Evolutionary conservation across 2,113 vertebrate genomes (phyloP).

Genomic region (Microtus montanus): DNA sequence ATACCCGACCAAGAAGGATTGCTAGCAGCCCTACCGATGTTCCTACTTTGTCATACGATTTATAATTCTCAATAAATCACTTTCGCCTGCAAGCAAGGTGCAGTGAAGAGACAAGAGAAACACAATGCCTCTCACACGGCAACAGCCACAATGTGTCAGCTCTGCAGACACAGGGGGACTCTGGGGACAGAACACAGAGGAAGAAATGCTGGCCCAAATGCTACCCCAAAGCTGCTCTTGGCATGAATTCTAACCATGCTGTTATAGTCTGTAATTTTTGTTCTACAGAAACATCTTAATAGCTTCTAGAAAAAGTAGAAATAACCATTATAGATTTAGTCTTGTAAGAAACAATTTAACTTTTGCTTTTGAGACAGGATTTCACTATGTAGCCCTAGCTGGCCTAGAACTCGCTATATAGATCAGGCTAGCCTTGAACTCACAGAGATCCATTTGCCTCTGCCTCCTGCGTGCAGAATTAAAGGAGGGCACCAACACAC

Average conservation of each 20-base stretch:
- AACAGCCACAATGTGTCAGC: background rate
- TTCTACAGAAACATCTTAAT: slow-evolving; percentile 46
- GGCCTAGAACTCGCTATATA: background rate
- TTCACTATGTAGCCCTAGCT: background rate
- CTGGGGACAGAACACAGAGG: background rate
- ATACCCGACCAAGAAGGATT: slow-evolving; percentile 64
- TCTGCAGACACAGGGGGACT: slow-evolving; percentile 7
- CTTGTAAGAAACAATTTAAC: slow-evolving; percentile 7
- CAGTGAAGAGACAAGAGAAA: slow-evolving; percentile 53
- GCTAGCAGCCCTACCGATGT: slow-evolving; percentile 66
- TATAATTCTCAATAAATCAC: slow-evolving; percentile 75
- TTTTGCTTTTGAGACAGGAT: background rate
- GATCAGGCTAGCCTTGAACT: background rate
- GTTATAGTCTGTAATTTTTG: slow-evolving; percentile 36
- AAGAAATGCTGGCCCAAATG: background rate
- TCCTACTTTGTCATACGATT: slow-evolving; percentile 60
- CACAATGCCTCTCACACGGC: background rate
- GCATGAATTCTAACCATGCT: slow-evolving; percentile 33
- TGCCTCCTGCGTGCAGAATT: background rate
- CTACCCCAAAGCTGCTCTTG: slow-evolving; percentile 27
- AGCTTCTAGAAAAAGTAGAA: background rate
- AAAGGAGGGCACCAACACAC: background rate
- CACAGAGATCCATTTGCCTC: background rate
- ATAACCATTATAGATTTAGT: slow-evolving; percentile 23
- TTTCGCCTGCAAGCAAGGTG: slow-evolving; percentile 54